Evolutionary conservation across 2,113 vertebrate species (phyloP), one percentile per base, ranked within the genome.

Genomic region (Thalassoma bifasciatum): DNA sequence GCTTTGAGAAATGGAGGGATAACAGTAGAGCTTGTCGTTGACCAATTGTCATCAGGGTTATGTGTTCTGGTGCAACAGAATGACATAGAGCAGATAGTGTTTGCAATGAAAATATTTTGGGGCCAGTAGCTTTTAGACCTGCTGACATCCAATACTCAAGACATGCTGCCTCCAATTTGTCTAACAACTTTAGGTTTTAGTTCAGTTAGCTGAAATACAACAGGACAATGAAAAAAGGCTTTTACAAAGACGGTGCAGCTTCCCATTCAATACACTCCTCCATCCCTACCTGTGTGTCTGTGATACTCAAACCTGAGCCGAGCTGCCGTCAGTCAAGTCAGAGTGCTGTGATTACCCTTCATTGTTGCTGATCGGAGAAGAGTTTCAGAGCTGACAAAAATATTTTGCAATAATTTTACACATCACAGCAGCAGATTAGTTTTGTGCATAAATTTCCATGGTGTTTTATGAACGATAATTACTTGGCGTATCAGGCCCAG

Each of bases 401-500:
- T 86, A 84, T 83, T 81, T 67, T 81, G 66, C 78, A 76, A 70
- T 58, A 2, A 80, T 88, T 83, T 87, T 72, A 70, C 81, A 86
- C 86, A 81, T 75, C 74, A 78, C 75, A 77, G 77, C 53, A 37
- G 68, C 82, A 83, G 78, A 92, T 89, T 88, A 88, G 83, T 84
- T 85, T 77, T 73, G 79, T 72, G 82, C 85, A 86, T 86, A 84
- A 50, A 90, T 90, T 92, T 88, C 82, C 86, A 88, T 70, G 72
- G 76, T 26, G 47, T 65, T 82, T 86, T 84, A 85, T 86, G 19
- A 75, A 91, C 83, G 71, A 83, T 88, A 89, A 91, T 92, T 66
- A 73, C 71, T 79, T 69, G 70, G 73, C 42, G 54, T 83, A 86
- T 88, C 86, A 83, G 76, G 77, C 84, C 77, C 75, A 85, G 80